Conservation (phyloP, 2,888 invertebrate genomes). For the Caenorhabditis auriculariae region DNA sequence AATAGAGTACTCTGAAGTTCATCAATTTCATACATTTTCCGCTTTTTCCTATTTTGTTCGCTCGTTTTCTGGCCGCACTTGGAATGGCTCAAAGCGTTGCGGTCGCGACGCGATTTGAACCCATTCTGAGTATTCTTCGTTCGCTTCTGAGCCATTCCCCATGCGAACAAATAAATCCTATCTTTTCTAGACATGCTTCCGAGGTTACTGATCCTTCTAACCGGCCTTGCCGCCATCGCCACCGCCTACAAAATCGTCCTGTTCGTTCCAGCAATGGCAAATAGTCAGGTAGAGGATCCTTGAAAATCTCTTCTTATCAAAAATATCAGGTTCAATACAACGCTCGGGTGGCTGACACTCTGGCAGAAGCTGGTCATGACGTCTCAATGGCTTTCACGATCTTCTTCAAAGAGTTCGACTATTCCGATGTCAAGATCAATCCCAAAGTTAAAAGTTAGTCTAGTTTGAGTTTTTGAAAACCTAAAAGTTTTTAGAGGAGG, state of each 20-base stretch:
- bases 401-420: conserved; percentile 12
- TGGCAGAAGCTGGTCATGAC: conserved; percentile 28
- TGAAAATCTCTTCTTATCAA: neutral
- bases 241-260: conserved; percentile 4
- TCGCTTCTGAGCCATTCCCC: too few species aligned
- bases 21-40: too few species aligned
- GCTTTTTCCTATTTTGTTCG: too few species aligned
- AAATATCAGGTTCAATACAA: conserved; percentile 24
- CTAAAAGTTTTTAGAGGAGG: too few species aligned
- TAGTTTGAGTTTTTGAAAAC: too few species aligned
- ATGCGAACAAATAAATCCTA: too few species aligned
- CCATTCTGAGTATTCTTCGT: too few species aligned
- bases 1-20: too few species aligned
- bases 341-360: conserved; percentile 19
- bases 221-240: neutral
- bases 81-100: too few species aligned
- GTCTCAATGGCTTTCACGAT: conserved; percentile 24
- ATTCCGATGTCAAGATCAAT: conserved; percentile 9
- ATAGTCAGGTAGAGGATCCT: conserved; percentile 5
- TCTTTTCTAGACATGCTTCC: too few species aligned
- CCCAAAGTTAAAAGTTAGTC: conserved; percentile 7
- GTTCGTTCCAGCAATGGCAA: conserved; percentile 6
- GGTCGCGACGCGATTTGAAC: too few species aligned
- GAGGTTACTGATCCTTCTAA: neutral
- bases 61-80: too few species aligned